These are phyloP conservation scores for Tromatobia lineatoria DNA, from an alignment of 2,888 invertebrate genomes.

Conservation along the genomic window DNA sequence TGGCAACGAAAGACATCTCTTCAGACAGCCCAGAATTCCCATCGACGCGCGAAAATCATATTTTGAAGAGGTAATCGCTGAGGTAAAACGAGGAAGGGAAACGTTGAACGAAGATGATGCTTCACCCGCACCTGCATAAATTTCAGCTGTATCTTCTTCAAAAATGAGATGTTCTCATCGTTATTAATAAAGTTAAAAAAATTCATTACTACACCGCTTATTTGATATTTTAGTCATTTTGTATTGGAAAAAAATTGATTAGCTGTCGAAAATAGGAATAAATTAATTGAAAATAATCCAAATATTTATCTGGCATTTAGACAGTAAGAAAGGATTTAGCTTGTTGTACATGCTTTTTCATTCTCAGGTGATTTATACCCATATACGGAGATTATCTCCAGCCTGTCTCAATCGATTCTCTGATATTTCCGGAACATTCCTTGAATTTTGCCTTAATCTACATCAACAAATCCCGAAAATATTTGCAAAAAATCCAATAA, in stretches of 20 bases:
- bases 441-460: not conserved
- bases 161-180: not conserved
- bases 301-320: not conserved
- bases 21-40: constrained; percentile 89
- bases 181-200: not conserved
- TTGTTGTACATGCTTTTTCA: not conserved
- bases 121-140: not conserved
- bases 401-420: too few species aligned
- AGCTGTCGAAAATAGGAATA: not conserved
- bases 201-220: not conserved
- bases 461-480: not conserved
- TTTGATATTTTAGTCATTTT: not conserved
- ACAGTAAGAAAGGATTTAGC: not conserved
- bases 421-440: not conserved
- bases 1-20: constrained; percentile 90
- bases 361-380: not conserved
- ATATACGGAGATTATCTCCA: too few species aligned
- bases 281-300: not conserved
- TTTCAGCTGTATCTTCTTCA: not conserved
- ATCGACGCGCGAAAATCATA: constrained; percentile 89
- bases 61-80: constrained; percentile 87
- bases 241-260: not conserved
- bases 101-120: not conserved
- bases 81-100: constrained; percentile 66
- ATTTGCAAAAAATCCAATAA: not conserved